Base-by-base conservation (phyloP, 2,888 invertebrate genomes). In the Smittia sp. region DNA sequence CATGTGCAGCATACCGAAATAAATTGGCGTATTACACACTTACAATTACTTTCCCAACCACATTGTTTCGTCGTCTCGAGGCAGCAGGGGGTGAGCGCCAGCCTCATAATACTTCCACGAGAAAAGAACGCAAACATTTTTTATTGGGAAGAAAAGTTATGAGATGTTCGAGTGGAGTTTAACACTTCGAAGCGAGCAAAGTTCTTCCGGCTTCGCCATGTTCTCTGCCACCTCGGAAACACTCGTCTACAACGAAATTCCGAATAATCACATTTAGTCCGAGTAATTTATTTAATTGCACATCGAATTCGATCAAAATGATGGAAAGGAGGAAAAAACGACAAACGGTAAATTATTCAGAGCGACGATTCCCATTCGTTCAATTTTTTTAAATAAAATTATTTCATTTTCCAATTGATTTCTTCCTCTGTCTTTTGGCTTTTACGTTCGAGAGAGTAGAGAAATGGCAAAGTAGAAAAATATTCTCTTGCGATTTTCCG, bases 261-360 rank as follows among this genome's bases (percentile, higher is more conserved):
- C 11, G 3, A 54, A 52, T 69, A 69, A 69, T 69, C 32, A 52
- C 25, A 69, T 69, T 69, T 69, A 15, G 22, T 32, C 25, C 27
- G n/a, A 69, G 52, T 69, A 69, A 69, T 69, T 69, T 54, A 69
- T 54, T 69, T 69, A 69, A 54, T 54, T 69, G 69, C 68, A 24
- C 1, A 22, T 58, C 18, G 4, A 63, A 69, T 69, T 69, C 69
- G 54, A 69, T 69, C 52, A 69, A 69, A 25, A 69, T 54, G 54
- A 54, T 54, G 52, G 27, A 15, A n/a, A 63, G 22, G n/a, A n/a
- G n/a, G n/a, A n/a, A 63, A 24, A 25, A 27, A 24, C 3, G 25
- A 1, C 63, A 63, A 63, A 27, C 63, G 4, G 25, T 27, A 27
- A 63, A 63, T 25, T 25, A 63, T 58, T 58, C 58, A 58, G 1